Evolutionary conservation across 2,888 invertebrate genomes (phyloP), one percentile per base, ranked within the genome.

Genomic region (Brenthis daphne): DNA sequence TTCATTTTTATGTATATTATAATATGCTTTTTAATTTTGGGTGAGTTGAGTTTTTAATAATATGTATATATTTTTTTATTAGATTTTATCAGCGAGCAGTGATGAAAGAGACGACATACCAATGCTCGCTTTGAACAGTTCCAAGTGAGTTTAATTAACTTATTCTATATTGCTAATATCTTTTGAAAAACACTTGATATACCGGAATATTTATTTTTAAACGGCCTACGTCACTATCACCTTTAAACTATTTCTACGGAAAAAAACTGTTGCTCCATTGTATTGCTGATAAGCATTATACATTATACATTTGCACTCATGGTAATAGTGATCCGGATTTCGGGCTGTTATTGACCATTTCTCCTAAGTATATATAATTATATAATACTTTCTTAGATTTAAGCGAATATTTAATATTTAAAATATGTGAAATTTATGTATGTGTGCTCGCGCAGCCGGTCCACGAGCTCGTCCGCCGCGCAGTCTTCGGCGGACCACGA

Each of bases 11-110:
- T 29, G 1, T 14, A 33, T 29, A 14, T 56, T 12, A 13, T 29
- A 33, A 13, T 14, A 29, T 3, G 29, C 29, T 29, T 4, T 29
- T 29, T 29, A 29, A 29, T 4, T 29, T 3, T 29, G 4, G 29
- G 29, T 29, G 29, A 5, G 3, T 5, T 29, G 29, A 5, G 29
- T 29, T 29, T 29, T 29, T 29, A 29, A 29, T 29, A 29, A 5
- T 29, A 3, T 4, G 3, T 4, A 4, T 29, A 29, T 29, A 6
- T 48, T 61, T 20, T 63, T 29, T 4, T 56, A 37, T 14, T 82
- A 92, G 92, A 91, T 92, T 65, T 75, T 92, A 6, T 92, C 92
- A 0, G 90, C 86, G 24, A 91, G 90, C 75, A 92, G 91, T 72
- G 92, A 92, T 66, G 90, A 90, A 55, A 81, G 82, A 37, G 91